These are phyloP conservation scores for Gasterosteus aculeatus DNA, from an alignment of 2,113 vertebrate species.

Conservation along the genomic window DNA sequence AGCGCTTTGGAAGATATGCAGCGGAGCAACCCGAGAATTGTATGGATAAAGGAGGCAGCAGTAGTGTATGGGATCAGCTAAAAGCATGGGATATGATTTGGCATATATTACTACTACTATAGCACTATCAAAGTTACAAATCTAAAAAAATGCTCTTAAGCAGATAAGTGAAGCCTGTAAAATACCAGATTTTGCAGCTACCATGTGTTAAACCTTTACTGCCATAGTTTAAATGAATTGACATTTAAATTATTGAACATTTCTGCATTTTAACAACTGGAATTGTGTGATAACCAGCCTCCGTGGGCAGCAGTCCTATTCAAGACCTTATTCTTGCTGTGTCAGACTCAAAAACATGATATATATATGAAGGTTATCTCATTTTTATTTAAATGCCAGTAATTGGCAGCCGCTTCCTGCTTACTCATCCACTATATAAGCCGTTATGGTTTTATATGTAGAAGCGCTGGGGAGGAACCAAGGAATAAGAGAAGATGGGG, in stretches of 20 bases:
- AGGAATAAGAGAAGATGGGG: constrained; percentile 24
- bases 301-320: constrained; percentile 17
- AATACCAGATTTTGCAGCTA: constrained; percentile 24
- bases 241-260: constrained; percentile 42
- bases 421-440: constrained; percentile 63
- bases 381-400: constrained; percentile 57
- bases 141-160: constrained; percentile 16
- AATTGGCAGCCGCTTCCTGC: constrained; percentile 59
- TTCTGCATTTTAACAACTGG: constrained; percentile 9
- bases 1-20: constrained; percentile 64
- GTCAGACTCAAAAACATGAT: constrained; percentile 39
- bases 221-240: constrained; percentile 12
- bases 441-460: constrained; percentile 61
- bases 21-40: constrained; percentile 62
- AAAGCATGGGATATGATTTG: constrained; percentile 64
- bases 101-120: constrained; percentile 56
- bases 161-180: constrained; percentile 15
- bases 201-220: constrained; percentile 6
- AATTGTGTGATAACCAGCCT: constrained; percentile 14
- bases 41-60: constrained; percentile 66
- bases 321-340: constrained; percentile 26
- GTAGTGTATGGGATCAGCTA: constrained; percentile 67
- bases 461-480: constrained; percentile 50
- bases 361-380: constrained; percentile 41
- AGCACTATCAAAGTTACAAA: constrained; percentile 40